phyloP scores from a whole-genome alignment of 2,888 invertebrate species.

The Malachius bipustulatus region DNA sequence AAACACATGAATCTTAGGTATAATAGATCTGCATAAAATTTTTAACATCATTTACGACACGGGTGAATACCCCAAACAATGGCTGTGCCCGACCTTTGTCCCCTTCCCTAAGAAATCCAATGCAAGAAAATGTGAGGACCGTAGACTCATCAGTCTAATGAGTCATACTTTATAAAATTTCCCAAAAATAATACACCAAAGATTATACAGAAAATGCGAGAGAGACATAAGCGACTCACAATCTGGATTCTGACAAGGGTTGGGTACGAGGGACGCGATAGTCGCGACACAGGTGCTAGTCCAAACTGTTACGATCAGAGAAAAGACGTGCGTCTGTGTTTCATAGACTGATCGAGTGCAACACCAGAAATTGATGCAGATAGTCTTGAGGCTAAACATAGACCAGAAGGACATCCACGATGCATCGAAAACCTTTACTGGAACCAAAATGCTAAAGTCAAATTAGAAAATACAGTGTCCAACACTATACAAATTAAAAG shows the following conservation, averaged over 20 bases:
- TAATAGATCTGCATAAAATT: slow-evolving; percentile 1
- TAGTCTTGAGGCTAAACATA: background rate
- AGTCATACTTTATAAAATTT: background rate
- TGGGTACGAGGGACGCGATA: background rate
- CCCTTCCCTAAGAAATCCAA: background rate
- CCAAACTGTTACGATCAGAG: slow-evolving; percentile 1
- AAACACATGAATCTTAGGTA: too few relatives aligned
- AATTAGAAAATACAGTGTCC: too few relatives aligned
- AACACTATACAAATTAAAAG: too few relatives aligned
- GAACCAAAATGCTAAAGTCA: too few relatives aligned
- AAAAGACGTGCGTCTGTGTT: slow-evolving; percentile 1
- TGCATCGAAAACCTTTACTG: slow-evolving; percentile 1
- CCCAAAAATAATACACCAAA: background rate
- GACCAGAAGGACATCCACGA: slow-evolving; percentile 3
- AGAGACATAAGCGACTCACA: background rate
- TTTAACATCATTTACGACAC: background rate
- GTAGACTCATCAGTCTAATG: slow-evolving; percentile 1
- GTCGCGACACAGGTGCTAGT: slow-evolving; percentile 2
- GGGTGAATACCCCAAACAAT: background rate
- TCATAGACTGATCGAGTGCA: background rate
- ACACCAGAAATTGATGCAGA: background rate
- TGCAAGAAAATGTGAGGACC: slow-evolving; percentile 2
- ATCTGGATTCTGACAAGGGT: background rate
- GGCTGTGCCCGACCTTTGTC: background rate
- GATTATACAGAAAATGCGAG: background rate